A percentile compares a stretch with the other conserved stretches of the same genome.
These are phyloP conservation scores for Pemphredon lugubris DNA, from an alignment of 2,888 invertebrate species.

Conservation along the genomic window DNA sequence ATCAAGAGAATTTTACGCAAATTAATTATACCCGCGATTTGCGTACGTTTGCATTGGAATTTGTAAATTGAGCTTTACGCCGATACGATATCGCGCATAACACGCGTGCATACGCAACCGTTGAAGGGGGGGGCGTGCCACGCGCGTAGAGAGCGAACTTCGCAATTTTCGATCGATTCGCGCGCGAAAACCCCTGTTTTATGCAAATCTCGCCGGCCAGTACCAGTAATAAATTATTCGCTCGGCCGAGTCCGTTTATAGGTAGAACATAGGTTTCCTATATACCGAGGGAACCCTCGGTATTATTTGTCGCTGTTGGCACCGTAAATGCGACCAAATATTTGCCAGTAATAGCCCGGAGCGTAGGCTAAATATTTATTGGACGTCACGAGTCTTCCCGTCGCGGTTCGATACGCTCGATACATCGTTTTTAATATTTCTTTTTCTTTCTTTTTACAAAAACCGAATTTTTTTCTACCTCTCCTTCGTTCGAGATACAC, in stretches of 20 bases:
- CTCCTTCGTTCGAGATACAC: too few relatives aligned
- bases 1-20: too few relatives aligned
- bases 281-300: conserved; percentile 29
- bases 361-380: conserved; percentile 66
- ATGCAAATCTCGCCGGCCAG: conserved; percentile 68
- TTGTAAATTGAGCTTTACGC: too few relatives aligned
- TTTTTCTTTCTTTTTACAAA: too few relatives aligned
- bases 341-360: conserved; percentile 64
- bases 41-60: too few relatives aligned
- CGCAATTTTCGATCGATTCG: conserved; percentile 67
- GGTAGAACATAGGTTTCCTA: conserved; percentile 55
- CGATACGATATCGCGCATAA: too few relatives aligned
- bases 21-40: too few relatives aligned
- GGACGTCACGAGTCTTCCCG: conserved; percentile 50
- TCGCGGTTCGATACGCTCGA: conserved; percentile 29
- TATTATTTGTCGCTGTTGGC: conserved; percentile 68
- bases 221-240: conserved; percentile 72
- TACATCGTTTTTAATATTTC: conserved; percentile 22
- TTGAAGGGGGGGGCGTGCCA: conserved; percentile 9
- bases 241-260: conserved; percentile 64
- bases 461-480: too few relatives aligned
- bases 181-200: conserved; percentile 70
- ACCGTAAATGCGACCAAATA: conserved; percentile 67
- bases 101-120: background rate
- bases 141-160: conserved; percentile 58